phyloP scores from a whole-genome alignment of 2,888 invertebrate species.

The Hoplodrina ambigua region DNA sequence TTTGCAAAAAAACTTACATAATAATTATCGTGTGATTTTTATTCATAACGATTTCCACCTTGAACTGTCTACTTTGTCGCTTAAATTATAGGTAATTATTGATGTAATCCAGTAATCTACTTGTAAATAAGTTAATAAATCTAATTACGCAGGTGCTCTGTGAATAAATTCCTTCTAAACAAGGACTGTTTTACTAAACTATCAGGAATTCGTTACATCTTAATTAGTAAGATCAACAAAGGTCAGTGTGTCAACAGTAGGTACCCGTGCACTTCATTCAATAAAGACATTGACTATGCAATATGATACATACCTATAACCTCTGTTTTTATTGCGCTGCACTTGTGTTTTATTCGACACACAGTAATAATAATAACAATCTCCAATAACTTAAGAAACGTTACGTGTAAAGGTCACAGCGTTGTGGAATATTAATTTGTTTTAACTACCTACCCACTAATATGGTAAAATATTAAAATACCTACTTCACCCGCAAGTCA shows the following conservation, averaged over 20 bases:
- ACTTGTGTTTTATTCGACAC: slow-evolving; percentile 30
- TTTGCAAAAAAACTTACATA: slow-evolving; percentile 31
- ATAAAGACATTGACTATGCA: slow-evolving; percentile 24
- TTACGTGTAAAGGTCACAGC: slow-evolving; percentile 40
- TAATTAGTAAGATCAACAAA: slow-evolving; percentile 34
- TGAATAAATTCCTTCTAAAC: slow-evolving; percentile 22
- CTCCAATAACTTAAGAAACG: slow-evolving; percentile 19
- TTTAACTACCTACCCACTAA: slow-evolving; percentile 18
- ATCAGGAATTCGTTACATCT: slow-evolving; percentile 31
- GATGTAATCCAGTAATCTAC: slow-evolving; percentile 26
- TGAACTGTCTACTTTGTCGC: slow-evolving; percentile 14
- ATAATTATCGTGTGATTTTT: slow-evolving; percentile 34
- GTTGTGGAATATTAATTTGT: slow-evolving; percentile 22
- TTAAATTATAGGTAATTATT: slow-evolving; percentile 29
- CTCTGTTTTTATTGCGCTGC: slow-evolving; percentile 35
- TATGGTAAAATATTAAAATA: slow-evolving; percentile 18
- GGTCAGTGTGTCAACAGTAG: slow-evolving; percentile 34
- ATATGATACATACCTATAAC: slow-evolving; percentile 27
- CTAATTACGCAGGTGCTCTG: slow-evolving; percentile 37
- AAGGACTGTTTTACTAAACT: slow-evolving; percentile 28
- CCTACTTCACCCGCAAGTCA: slow-evolving; percentile 20
- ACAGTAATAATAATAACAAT: slow-evolving; percentile 47
- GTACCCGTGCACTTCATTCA: slow-evolving; percentile 4
- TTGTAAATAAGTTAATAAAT: slow-evolving; percentile 20
- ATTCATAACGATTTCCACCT: slow-evolving; percentile 42